Conservation (phyloP, 2,113 vertebrate species). For the Natator depressus region DNA sequence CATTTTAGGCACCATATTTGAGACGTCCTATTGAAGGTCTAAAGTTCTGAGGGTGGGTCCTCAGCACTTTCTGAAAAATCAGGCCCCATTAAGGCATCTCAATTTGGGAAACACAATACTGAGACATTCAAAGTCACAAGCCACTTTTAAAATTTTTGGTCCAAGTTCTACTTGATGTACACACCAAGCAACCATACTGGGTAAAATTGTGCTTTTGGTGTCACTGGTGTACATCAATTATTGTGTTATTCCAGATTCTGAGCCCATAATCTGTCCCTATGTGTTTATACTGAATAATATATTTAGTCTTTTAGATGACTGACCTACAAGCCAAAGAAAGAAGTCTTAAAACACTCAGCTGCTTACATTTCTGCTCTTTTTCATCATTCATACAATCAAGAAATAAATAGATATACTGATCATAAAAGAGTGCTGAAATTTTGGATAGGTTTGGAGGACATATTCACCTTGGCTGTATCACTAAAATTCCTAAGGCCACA, state of each 20-base stretch:
- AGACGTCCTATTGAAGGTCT: not conserved
- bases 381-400: accelerated
- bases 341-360: accelerated
- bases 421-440: not conserved
- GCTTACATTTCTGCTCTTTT: not conserved
- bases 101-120: too few species aligned
- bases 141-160: not conserved
- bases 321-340: not conserved
- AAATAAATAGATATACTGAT: not conserved
- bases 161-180: not conserved
- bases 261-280: not conserved
- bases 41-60: not conserved
- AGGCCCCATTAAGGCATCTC: too few species aligned
- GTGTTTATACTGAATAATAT: not conserved
- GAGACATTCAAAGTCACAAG: not conserved
- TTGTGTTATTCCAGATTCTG: not conserved
- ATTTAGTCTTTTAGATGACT: not conserved
- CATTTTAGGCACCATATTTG: not conserved
- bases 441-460: not conserved
- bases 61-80: not conserved
- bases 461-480: not conserved
- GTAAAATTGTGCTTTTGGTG: not conserved
- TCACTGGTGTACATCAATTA: not conserved
- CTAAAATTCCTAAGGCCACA: not conserved
- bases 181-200: not conserved